Evolutionary conservation across 2,888 invertebrate species (phyloP).

Genomic region (Andrena flavipes): DNA sequence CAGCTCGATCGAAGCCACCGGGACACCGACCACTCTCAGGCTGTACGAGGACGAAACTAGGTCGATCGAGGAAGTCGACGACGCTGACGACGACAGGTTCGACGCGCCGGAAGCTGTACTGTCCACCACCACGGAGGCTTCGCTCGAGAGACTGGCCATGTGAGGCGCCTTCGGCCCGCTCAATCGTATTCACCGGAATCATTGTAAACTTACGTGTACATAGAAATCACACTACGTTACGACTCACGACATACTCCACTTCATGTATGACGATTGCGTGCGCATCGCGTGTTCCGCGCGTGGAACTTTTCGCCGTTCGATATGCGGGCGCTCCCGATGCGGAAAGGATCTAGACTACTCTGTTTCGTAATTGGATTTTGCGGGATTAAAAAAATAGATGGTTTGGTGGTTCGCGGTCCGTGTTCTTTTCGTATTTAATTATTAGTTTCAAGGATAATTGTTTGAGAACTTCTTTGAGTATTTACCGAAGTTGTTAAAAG

Average conservation of each 20-base stretch:
- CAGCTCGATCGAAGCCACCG: slow-evolving; percentile 31
- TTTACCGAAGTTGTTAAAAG: too few relatives aligned
- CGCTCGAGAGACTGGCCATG: slow-evolving; percentile 63
- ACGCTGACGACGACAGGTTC: slow-evolving; percentile 77
- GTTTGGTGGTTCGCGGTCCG: background rate
- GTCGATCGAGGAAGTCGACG: slow-evolving; percentile 43
- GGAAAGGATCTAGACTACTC: background rate
- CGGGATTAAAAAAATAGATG: background rate
- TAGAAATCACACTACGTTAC: slow-evolving; percentile 59
- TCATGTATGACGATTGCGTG: slow-evolving; percentile 54
- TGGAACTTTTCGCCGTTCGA: slow-evolving; percentile 24
- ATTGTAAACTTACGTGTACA: slow-evolving; percentile 68
- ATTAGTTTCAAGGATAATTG: too few relatives aligned
- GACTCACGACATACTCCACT: slow-evolving; percentile 46
- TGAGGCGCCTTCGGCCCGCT: slow-evolving; percentile 24
- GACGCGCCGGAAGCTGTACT: slow-evolving; percentile 66
- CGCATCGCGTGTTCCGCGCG: slow-evolving; percentile 22
- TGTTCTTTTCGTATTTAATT: too few relatives aligned
- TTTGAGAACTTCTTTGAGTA: too few relatives aligned
- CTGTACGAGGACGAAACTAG: slow-evolving; percentile 40
- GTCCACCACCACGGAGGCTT: slow-evolving; percentile 35
- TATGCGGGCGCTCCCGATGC: background rate
- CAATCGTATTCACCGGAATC: slow-evolving; percentile 1
- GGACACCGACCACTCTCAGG: slow-evolving; percentile 33
- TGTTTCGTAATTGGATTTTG: background rate